A percentile compares a stretch with the other conserved stretches of the same genome.
Evolutionary conservation across 2,113 vertebrate species (phyloP).

Genomic region (Ariopsis seemanni): DNA sequence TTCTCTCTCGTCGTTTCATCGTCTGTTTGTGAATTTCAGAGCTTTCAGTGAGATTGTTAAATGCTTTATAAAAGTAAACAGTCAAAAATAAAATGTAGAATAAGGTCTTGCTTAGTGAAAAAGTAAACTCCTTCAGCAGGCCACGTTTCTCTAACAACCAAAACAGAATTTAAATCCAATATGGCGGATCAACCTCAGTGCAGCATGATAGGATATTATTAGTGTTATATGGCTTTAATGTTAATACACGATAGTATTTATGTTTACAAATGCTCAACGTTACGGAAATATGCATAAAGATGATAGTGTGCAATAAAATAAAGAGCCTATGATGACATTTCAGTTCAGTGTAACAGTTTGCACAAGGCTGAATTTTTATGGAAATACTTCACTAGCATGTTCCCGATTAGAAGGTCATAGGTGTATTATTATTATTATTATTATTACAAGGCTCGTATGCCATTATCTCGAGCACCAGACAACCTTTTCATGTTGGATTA

Average conservation of each 20-base stretch:
- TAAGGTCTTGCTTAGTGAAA: background rate
- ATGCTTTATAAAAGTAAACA: background rate
- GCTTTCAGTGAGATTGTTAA: background rate
- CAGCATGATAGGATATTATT: background rate
- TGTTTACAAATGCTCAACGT: background rate
- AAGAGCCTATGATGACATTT: background rate
- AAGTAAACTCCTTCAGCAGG: background rate
- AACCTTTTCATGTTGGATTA: background rate
- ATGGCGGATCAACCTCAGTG: background rate
- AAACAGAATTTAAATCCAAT: background rate
- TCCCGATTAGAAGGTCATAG: background rate
- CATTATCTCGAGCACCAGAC: background rate
- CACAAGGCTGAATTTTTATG: background rate
- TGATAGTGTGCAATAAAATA: background rate
- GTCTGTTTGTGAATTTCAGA: background rate
- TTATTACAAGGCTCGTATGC: background rate
- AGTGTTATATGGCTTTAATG: background rate
- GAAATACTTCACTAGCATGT: background rate
- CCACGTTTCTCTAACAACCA: background rate
- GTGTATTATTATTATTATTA: no score
- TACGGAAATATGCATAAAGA: background rate
- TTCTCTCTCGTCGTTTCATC: background rate
- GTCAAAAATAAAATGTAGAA: background rate
- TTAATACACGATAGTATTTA: background rate
- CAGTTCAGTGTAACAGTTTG: background rate